phyloP scores from a whole-genome alignment of 2,888 invertebrate genomes.

The Drosophila kuntzei region DNA sequence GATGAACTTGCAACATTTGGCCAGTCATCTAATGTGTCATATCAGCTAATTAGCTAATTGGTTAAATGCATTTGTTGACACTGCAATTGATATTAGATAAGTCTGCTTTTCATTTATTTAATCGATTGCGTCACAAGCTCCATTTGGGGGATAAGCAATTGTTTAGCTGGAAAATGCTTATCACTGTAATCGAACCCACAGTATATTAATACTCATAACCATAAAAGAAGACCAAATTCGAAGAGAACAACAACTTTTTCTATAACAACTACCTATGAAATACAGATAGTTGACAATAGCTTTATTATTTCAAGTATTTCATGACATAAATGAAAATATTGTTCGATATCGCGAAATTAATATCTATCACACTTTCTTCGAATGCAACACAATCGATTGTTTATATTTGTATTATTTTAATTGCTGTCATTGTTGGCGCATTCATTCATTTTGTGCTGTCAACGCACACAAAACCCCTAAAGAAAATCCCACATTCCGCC shows the following conservation, averaged over 20 bases:
- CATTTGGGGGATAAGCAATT: slow-evolving; percentile 22
- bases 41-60: slow-evolving; percentile 34
- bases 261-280: neutral
- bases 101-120: neutral
- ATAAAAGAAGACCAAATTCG: neutral
- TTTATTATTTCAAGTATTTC: neutral
- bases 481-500: slow-evolving; percentile 26
- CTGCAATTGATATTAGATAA: slow-evolving; percentile 27
- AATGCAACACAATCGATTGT: slow-evolving; percentile 19
- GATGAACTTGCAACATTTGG: slow-evolving; percentile 13
- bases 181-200: too few relatives aligned
- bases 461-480: slow-evolving; percentile 26
- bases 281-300: neutral
- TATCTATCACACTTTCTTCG: slow-evolving; percentile 17
- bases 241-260: neutral
- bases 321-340: neutral
- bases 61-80: slow-evolving; percentile 27
- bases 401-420: slow-evolving; percentile 25
- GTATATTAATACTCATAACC: slow-evolving; percentile 18
- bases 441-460: slow-evolving; percentile 56
- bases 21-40: neutral
- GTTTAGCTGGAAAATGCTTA: slow-evolving; percentile 1
- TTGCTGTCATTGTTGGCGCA: slow-evolving; percentile 25
- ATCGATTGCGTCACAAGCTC: slow-evolving; percentile 31
- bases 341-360: neutral